Evolutionary conservation across 1,140 invertebrate species (phyloP), one percentile per base, ranked within the genome.

Genomic region (Philopotamus ludificatus): DNA sequence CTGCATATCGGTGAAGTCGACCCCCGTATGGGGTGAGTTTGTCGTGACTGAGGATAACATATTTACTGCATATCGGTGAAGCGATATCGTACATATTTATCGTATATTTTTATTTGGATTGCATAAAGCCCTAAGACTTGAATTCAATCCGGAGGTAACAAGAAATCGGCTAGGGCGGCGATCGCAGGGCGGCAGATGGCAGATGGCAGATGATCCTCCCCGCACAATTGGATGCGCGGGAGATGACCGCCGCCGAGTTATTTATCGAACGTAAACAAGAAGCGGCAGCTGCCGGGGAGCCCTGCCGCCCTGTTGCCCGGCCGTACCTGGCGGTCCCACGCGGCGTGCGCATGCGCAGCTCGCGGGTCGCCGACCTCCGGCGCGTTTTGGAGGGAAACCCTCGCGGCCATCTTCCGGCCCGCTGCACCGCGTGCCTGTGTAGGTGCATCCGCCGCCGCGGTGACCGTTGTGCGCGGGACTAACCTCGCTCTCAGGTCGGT

Each of bases 371-470:
- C 66, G 66, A 64, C 66, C 66, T 20, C 28, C 45, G 26, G 54
- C 15, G 20, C 61, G 53, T 68, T 68, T 68, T 63, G 61, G 66
- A 68, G 66, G 66, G 61, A 68, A 68, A 68, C 44, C 44, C 51
- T 41, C 59, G 22, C 41, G 66, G 66, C 66, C 66, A 68, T 68
- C 61, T 68, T 64, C 26, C n/a, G 10, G 28, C 28, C 4, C 28
- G 12, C 18, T 22, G 50, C 1, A 23, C 50, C 20, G 23, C 22
- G 50, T 53, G 50, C 50, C 23, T 18, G 21, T 53, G 20, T 34
- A 34, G 12, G 28, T 34, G 28, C 28, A 34, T 34, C 50, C 50
- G 50, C 8, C 2, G 18, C 10, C 15, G 3, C 18, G 23, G 50
- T 25, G 4, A 53, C 50, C 50, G 28, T 53, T 10, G 8, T 34